Evolutionary conservation across 2,888 invertebrate genomes (phyloP).

Genomic region (Hydroisotoma schaefferi): DNA sequence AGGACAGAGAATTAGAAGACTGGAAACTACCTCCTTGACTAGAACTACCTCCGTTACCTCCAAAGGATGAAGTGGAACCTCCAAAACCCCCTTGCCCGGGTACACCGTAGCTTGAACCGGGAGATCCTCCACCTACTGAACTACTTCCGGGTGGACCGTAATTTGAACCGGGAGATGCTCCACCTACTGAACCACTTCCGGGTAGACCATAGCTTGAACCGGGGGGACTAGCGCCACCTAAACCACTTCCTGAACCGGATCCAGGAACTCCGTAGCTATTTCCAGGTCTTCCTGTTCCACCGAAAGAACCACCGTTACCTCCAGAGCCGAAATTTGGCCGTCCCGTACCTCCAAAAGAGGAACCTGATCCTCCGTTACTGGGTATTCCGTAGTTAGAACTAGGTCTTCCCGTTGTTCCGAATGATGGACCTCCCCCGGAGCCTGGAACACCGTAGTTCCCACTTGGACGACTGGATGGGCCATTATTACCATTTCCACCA

Average conservation of each 20-base stretch:
- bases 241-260: not conserved
- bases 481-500: not conserved
- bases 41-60: not conserved
- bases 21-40: constrained; percentile 13
- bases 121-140: not conserved
- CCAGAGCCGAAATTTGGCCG: too few relatives aligned
- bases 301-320: too few relatives aligned
- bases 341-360: constrained; percentile 2
- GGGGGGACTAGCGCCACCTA: not conserved
- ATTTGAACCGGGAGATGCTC: constrained; percentile 5
- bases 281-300: too few relatives aligned
- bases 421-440: too few relatives aligned
- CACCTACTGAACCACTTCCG: not conserved
- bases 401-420: too few relatives aligned
- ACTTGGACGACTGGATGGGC: not conserved
- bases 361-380: constrained; percentile 5
- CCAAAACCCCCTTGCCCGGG: not conserved
- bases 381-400: constrained; percentile 16
- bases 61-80: constrained; percentile 5
- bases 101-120: constrained; percentile 14
- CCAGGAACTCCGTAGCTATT: constrained; percentile 25
- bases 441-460: constrained; percentile 7
- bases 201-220: not conserved
- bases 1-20: not conserved
- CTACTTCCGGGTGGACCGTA: constrained; percentile 12